Evolutionary conservation across 2,888 invertebrate species (phyloP), one percentile per base, ranked within the genome.

Genomic region (Troides aeacus): DNA sequence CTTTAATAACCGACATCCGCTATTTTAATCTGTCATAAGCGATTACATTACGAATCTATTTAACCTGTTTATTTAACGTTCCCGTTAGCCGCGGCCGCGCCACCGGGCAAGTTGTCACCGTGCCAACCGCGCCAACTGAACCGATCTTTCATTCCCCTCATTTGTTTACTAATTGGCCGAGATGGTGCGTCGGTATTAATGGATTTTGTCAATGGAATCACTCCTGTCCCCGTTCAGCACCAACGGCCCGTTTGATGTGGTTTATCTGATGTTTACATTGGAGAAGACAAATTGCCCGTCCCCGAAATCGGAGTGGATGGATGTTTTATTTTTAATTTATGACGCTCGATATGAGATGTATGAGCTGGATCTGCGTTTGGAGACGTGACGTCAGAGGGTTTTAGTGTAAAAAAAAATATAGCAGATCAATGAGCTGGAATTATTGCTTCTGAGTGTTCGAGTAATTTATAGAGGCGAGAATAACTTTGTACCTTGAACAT

Each of bases 101-200:
- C 72, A 77, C 76, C 78, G 70, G 74, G 75, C 73, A 66, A 70
- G 84, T 87, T 91, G 91, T 87, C 90, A 87, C 84, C 77, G 69
- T 90, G 91, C 91, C 90, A 90, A 87, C 84, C 77, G 69, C 90
- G 91, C 91, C 90, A 90, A 85, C 87, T 78, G 82, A 82, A 81
- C 78, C 82, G 81, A 88, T 90, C 90, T 92, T 91, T 92, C 92
- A 89, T 81, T 86, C 80, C 88, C 74, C 85, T 88, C 90, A 89
- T 92, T 89, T 91, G 91, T 89, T 90, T 89, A 90, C 90, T 88
- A 90, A 92, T 90, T 86, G 87, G 81, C 79, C 78, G 77, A 74
- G 84, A 85, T 83, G 80, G 84, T 81, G 77, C 78, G 80, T 79
- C 81, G 79, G 86, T 84, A 84, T 90, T 91, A 92, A 92, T 92